phyloP scores from a whole-genome alignment of 2,113 vertebrate species.

The Burhinus oedicnemus region DNA sequence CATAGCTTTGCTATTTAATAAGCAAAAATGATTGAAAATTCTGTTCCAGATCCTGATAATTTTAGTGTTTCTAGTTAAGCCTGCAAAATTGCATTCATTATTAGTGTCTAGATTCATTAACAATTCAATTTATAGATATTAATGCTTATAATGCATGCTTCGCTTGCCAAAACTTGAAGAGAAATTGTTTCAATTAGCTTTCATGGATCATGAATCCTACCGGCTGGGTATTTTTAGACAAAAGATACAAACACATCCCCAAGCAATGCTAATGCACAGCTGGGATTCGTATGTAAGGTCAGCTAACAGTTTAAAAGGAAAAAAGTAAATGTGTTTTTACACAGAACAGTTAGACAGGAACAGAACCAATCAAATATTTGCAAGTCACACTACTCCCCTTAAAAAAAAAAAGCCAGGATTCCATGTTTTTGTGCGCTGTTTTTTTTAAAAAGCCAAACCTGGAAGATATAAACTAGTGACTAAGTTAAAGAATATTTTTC shows the following conservation, averaged over 20 bases:
- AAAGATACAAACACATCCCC: constrained; percentile 84
- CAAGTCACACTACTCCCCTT: constrained; percentile 9
- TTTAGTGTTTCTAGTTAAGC: constrained; percentile 86
- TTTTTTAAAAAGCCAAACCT: constrained; percentile 3
- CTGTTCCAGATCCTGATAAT: constrained; percentile 83
- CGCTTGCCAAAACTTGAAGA: constrained; percentile 86
- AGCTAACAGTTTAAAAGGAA: constrained; percentile 75
- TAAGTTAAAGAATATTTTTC: background rate
- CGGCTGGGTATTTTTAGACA: constrained; percentile 84
- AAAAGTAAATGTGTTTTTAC: constrained; percentile 76
- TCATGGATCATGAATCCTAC: constrained; percentile 84
- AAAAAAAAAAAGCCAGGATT: constrained; percentile 34
- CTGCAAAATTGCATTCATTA: constrained; percentile 86
- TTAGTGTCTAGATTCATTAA: constrained; percentile 89
- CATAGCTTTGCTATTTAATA: constrained; percentile 85
- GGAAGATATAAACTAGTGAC: background rate
- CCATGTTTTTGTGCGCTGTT: background rate
- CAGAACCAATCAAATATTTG: constrained; percentile 66
- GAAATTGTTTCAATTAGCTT: constrained; percentile 88
- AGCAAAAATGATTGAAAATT: constrained; percentile 86
- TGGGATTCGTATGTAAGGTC: constrained; percentile 78
- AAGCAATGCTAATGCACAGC: constrained; percentile 82
- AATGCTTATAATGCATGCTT: constrained; percentile 86
- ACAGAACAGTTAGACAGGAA: constrained; percentile 58
- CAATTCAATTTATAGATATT: constrained; percentile 89